Conservation (phyloP, 2,888 invertebrate species). For the Palloptera scutellata region DNA sequence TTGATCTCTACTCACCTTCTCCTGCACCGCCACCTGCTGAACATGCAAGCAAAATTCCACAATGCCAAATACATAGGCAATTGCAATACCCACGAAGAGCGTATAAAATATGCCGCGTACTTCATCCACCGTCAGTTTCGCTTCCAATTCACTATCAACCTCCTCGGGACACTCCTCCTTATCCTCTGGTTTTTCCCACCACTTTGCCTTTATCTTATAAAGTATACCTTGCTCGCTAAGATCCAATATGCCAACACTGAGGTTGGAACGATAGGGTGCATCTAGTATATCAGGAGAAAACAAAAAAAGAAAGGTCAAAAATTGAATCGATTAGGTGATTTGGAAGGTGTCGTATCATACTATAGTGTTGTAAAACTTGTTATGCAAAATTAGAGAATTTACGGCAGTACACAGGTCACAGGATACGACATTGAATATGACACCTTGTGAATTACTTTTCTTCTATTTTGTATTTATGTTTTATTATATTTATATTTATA, state of each 20-base stretch:
- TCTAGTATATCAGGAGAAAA: constrained; percentile 33
- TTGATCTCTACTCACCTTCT: constrained; percentile 71
- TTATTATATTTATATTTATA: not conserved
- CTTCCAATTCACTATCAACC: constrained; percentile 42
- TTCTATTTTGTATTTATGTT: not conserved
- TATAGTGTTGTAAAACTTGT: no score
- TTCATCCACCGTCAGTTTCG: constrained; percentile 66
- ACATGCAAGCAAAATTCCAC: constrained; percentile 86
- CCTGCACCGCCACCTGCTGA: constrained; percentile 77
- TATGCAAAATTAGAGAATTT: no score
- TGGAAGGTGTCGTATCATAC: no score
- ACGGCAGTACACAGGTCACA: no score
- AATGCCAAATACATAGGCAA: constrained; percentile 79
- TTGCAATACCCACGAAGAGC: constrained; percentile 74
- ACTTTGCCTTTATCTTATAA: constrained; percentile 82
- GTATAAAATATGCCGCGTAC: constrained; percentile 92
- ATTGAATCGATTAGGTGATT: no score
- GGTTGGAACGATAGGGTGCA: constrained; percentile 76
- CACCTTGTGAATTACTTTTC: not conserved
- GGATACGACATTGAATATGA: no score
- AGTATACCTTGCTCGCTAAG: constrained; percentile 88
- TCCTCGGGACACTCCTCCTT: constrained; percentile 33
- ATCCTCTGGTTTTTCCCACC: constrained; percentile 83
- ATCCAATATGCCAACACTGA: constrained; percentile 89
- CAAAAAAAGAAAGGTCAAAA: no score